Conservation (phyloP, 1,140 invertebrate species). For the Drosophila dunni region DNA sequence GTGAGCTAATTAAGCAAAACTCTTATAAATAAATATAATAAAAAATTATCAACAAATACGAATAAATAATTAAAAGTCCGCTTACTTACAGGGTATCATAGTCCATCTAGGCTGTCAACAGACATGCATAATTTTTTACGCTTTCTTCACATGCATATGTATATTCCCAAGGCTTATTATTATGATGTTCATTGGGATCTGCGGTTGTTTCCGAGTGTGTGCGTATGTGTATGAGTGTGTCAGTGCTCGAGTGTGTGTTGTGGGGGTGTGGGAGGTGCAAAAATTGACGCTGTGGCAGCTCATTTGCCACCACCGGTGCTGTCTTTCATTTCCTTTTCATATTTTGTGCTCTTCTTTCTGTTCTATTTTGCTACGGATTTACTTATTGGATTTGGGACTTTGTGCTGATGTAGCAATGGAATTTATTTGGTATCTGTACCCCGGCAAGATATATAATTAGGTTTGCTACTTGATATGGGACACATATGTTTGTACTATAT, state of each 20-base stretch:
- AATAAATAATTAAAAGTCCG: not conserved
- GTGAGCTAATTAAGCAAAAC: not conserved
- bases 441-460: conserved; percentile 64
- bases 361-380: conserved; percentile 50
- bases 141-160: conserved; percentile 19
- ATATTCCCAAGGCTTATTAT: conserved; percentile 70
- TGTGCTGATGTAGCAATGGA: conserved; percentile 72
- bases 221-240: conserved; percentile 6
- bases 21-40: not conserved
- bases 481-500: not conserved
- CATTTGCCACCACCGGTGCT: conserved; percentile 19
- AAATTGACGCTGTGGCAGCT: conserved; percentile 41
- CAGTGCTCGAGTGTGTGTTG: conserved; percentile 1
- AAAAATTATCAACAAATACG: not conserved
- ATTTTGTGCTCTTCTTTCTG: conserved; percentile 18
- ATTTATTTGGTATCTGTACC: conserved; percentile 49
- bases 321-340: conserved; percentile 5
- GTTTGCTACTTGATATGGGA: conserved; percentile 59
- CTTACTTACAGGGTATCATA: not conserved
- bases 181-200: conserved; percentile 58
- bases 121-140: conserved; percentile 39
- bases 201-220: conserved; percentile 1
- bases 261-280: conserved; percentile 13
- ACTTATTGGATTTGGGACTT: conserved; percentile 81
- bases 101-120: too few species aligned